Conservation (phyloP, 2,797 vertebrate genomes). For the Pteronotus mesoamericanus region DNA sequence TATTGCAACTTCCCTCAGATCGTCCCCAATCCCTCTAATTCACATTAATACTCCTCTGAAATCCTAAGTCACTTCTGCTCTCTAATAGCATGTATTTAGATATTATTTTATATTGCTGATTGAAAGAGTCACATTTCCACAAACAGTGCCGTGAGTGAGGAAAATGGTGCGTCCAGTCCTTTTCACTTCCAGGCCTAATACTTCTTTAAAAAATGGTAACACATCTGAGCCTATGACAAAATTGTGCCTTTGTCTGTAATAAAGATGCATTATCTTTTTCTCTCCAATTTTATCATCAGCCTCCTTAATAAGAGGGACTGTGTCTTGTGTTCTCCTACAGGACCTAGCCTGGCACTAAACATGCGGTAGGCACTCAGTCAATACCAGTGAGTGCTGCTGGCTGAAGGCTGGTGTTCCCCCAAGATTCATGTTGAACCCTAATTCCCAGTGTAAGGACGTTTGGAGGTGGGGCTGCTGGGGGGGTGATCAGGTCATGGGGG, state of each 20-base stretch:
- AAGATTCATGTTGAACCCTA: not conserved
- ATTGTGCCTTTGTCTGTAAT: not conserved
- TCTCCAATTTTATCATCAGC: not conserved
- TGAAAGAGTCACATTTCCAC: not conserved
- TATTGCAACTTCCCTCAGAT: not conserved
- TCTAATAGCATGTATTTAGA: not conserved
- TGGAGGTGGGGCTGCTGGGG: not conserved
- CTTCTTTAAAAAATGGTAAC: not conserved
- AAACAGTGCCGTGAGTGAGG: not conserved
- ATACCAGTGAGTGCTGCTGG: not conserved
- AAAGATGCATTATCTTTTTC: not conserved
- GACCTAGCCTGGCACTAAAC: not conserved
- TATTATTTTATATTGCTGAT: not conserved
- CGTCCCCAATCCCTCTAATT: not conserved
- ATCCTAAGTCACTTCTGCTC: not conserved
- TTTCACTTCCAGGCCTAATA: not conserved
- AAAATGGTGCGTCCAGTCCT: not conserved
- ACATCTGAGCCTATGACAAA: not conserved
- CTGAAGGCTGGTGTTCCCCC: not conserved
- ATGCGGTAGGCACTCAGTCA: not conserved
- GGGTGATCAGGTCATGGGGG: not conserved
- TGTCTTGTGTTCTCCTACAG: not conserved
- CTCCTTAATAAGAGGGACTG: not conserved
- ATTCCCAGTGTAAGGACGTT: not conserved
- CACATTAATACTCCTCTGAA: not conserved